These are phyloP conservation scores for Percopsis omiscomaycus DNA, from an alignment of 2,797 vertebrate genomes.

Conservation along the genomic window DNA sequence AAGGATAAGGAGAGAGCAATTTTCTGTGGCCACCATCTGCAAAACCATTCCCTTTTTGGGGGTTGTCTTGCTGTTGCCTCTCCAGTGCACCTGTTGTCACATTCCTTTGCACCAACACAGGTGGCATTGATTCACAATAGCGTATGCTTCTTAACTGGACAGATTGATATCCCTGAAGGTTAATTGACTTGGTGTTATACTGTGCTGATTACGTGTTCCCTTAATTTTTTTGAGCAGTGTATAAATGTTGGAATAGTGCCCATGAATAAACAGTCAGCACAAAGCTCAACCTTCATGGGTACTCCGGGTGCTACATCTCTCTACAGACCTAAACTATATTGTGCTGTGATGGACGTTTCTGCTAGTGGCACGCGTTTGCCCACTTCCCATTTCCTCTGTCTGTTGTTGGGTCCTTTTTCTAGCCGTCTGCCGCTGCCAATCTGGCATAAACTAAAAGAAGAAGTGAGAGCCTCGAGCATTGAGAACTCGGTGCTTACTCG, in stretches of 20 bases:
- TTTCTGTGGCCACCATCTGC: no score
- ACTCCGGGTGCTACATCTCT: neutral
- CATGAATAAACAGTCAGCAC: neutral
- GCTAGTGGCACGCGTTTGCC: neutral
- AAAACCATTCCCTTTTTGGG: no score
- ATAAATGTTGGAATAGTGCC: neutral
- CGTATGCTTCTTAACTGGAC: no score
- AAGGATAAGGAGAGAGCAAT: no score
- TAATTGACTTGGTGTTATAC: no score
- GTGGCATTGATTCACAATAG: no score
- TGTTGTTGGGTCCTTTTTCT: conserved; percentile 18
- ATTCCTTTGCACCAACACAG: no score
- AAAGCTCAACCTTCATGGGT: neutral
- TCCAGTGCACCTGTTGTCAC: no score
- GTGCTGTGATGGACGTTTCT: neutral
- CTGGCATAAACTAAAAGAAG: conserved; percentile 51
- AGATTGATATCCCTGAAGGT: no score
- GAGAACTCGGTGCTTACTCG: conserved; percentile 38
- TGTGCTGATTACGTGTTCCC: no score
- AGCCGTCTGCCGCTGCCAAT: conserved; percentile 18
- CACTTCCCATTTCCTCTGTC: conserved; percentile 31
- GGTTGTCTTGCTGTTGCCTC: no score
- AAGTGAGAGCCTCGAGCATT: conserved; percentile 39
- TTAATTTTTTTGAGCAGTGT: neutral
- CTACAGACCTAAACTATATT: neutral